Base-by-base conservation (phyloP, 2,888 invertebrate genomes). In the Tuta absoluta region DNA sequence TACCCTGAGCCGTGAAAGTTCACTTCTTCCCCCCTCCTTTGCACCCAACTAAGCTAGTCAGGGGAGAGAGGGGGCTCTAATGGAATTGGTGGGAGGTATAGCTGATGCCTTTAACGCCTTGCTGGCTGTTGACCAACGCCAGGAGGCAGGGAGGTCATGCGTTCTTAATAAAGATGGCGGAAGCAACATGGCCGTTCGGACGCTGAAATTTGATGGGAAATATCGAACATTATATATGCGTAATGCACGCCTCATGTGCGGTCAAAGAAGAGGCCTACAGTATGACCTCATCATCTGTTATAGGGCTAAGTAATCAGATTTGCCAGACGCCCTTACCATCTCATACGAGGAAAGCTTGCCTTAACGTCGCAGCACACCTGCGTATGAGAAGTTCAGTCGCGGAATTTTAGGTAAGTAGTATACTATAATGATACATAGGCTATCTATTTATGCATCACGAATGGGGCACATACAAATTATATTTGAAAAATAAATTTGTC, bases 91-190 rank as follows among this genome's bases (percentile, higher is more conserved):
- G 80, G 82, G 82, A 79, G 84, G 82, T 82, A 83, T 84, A 83
- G 87, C 86, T 86, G 87, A 89, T 89, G 89, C 90, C 90, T 89
- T 90, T 91, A 90, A 91, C 90, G 90, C 90, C 89, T 88, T 85
- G 89, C 89, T 90, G 90, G 90, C 87, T 83, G 84, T 80, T 88
- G 89, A 89, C 90, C 90, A 90, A 87, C 86, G 87, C 86, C 81
- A 84, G 89, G 86, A 86, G 88, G 88, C 80, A 66, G 84, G 86
- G 85, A 80, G 81, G 83, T 86, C 85, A 89, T 89, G 89, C 89
- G 90, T 89, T 88, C 89, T 89, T 89, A 89, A 89, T 87, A 89
- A 90, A 89, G 89, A 89, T 87, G 87, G 87, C 84, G 85, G 84
- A 78, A 81, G 80, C 79, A 79, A 79, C 85, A 86, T 80, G 86